Conservation (phyloP, 2,113 vertebrate species). For the Miniopterus natalensis region DNA sequence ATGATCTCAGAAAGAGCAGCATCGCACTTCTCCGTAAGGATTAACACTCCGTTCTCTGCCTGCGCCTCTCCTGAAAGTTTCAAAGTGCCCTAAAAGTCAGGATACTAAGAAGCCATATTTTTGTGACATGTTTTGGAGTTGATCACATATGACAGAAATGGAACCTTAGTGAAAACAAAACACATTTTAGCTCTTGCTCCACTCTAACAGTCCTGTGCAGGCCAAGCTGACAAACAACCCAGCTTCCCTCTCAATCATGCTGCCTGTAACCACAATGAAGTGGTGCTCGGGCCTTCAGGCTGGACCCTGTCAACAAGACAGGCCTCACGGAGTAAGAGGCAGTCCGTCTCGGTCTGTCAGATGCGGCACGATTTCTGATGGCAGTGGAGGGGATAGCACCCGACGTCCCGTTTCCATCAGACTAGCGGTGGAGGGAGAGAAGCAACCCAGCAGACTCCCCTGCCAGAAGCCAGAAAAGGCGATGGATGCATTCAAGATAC, state of each 20-base stretch:
- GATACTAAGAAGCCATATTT: constrained; percentile 29
- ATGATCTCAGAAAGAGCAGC: neutral
- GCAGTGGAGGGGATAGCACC: neutral
- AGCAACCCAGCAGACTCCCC: neutral
- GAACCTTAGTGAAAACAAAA: constrained; percentile 75
- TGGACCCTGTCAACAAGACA: constrained; percentile 3
- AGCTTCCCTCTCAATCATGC: constrained; percentile 71
- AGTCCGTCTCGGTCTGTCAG: constrained; percentile 57
- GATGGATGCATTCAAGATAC: neutral
- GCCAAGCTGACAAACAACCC: constrained; percentile 70
- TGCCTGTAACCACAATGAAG: constrained; percentile 62
- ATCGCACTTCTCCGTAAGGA: neutral
- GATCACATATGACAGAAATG: constrained; percentile 38
- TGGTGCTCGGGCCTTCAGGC: constrained; percentile 40
- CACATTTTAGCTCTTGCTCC: constrained; percentile 66
- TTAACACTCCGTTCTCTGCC: neutral
- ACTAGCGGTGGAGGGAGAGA: neutral
- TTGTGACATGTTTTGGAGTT: constrained; percentile 53
- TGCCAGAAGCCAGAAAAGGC: constrained; percentile 21
- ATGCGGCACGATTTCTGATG: constrained; percentile 57
- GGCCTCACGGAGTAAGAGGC: constrained; percentile 24
- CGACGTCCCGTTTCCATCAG: neutral
- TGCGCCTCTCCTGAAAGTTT: neutral
- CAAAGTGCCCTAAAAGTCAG: neutral
- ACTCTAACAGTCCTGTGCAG: constrained; percentile 68